phyloP scores from a whole-genome alignment of 2,888 invertebrate species.

The Lysandra bellargus region DNA sequence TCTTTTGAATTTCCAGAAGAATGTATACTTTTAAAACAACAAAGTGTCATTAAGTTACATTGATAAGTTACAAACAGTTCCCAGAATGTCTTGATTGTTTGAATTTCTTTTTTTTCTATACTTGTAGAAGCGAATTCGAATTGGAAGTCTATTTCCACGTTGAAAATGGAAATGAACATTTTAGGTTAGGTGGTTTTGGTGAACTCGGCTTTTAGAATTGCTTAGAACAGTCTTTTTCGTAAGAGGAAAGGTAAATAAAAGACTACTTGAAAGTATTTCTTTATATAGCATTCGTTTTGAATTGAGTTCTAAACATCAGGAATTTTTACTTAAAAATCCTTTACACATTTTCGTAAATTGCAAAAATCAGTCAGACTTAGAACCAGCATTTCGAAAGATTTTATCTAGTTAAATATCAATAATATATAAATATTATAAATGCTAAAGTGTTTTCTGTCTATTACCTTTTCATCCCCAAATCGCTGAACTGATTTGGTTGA shows the following conservation, averaged over 20 bases:
- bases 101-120: not conserved
- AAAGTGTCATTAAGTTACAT: not conserved
- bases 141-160: not conserved
- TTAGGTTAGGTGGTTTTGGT: not conserved
- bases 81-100: not conserved
- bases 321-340: too few relatives aligned
- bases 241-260: not conserved
- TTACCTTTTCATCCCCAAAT: too few relatives aligned
- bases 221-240: not conserved
- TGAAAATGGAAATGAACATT: conserved; percentile 1
- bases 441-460: too few relatives aligned
- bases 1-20: not conserved
- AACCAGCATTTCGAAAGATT: too few relatives aligned
- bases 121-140: not conserved
- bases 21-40: not conserved
- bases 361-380: too few relatives aligned
- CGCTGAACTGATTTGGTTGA: too few relatives aligned
- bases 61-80: conserved; percentile 1
- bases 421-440: too few relatives aligned
- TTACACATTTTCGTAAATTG: too few relatives aligned
- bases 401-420: too few relatives aligned
- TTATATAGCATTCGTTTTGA: not conserved
- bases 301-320: not conserved
- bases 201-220: not conserved
- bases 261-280: not conserved